These are phyloP conservation scores for Lycophotia porphyrea DNA, from an alignment of 2,888 invertebrate genomes.

Conservation along the genomic window DNA sequence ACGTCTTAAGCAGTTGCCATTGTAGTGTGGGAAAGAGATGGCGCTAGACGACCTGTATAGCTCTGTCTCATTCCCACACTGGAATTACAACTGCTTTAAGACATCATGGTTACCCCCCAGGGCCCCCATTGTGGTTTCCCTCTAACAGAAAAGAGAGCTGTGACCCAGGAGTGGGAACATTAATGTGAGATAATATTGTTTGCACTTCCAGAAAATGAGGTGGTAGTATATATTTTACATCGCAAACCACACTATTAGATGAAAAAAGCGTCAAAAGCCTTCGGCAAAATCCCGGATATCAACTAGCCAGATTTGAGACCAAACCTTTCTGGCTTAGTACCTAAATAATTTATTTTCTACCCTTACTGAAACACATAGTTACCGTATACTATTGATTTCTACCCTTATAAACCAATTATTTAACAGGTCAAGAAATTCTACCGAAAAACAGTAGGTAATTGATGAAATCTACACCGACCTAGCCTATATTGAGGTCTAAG, in stretches of 20 bases:
- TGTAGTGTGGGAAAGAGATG: too few relatives aligned
- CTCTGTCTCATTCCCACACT: too few relatives aligned
- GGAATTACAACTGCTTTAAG: too few relatives aligned
- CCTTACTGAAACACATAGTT: neutral
- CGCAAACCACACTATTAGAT: neutral
- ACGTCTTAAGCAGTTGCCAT: too few relatives aligned
- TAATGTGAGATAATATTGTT: neutral
- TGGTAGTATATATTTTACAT: neutral
- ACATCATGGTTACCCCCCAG: too few relatives aligned
- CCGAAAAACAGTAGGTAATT: conserved; percentile 23
- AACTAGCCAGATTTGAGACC: neutral
- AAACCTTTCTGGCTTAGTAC: neutral
- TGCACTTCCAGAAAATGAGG: neutral
- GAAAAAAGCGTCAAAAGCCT: neutral
- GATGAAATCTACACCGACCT: conserved; percentile 30
- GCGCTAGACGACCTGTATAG: too few relatives aligned
- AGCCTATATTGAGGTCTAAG: conserved; percentile 39
- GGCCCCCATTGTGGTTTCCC: too few relatives aligned
- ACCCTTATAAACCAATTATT: conserved; percentile 52
- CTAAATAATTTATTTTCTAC: conserved; percentile 15
- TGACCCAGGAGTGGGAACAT: neutral
- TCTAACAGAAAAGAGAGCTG: neutral
- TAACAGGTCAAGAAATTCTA: conserved; percentile 16
- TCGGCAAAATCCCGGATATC: neutral
- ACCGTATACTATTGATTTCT: conserved; percentile 4